phyloP scores from a whole-genome alignment of 2,113 vertebrate genomes.

The Odontophorus gujanensis region DNA sequence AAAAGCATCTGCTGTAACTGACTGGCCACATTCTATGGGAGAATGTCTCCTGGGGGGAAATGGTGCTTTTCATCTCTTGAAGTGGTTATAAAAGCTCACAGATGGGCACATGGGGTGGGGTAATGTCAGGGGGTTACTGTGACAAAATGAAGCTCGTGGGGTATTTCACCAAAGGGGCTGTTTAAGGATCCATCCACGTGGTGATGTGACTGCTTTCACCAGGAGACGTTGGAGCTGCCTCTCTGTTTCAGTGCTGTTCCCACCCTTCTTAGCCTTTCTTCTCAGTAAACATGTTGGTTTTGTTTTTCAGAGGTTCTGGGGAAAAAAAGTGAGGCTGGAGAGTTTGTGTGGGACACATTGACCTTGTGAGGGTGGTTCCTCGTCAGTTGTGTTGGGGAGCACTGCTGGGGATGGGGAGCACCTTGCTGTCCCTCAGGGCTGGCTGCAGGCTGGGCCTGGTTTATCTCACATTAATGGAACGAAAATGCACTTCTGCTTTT shows the following conservation, averaged over 20 bases:
- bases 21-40: too few relatives aligned
- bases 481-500: not conserved
- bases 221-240: not conserved
- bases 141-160: not conserved
- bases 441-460: not conserved
- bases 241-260: not conserved
- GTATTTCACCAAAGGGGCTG: accelerated
- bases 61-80: not conserved
- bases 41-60: not conserved
- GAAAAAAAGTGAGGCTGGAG: not conserved
- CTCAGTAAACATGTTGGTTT: not conserved
- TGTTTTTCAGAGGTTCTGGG: not conserved
- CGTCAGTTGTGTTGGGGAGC: not conserved
- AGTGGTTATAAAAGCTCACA: not conserved
- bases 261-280: not conserved
- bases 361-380: not conserved
- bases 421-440: not conserved
- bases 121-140: not conserved
- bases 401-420: not conserved
- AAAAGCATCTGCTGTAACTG: not conserved
- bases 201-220: not conserved
- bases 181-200: not conserved
- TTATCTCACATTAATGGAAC: not conserved
- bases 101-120: not conserved
- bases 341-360: not conserved